Evolutionary conservation across 2,113 vertebrate species (phyloP).

Genomic region (Lophochroa leadbeateri): DNA sequence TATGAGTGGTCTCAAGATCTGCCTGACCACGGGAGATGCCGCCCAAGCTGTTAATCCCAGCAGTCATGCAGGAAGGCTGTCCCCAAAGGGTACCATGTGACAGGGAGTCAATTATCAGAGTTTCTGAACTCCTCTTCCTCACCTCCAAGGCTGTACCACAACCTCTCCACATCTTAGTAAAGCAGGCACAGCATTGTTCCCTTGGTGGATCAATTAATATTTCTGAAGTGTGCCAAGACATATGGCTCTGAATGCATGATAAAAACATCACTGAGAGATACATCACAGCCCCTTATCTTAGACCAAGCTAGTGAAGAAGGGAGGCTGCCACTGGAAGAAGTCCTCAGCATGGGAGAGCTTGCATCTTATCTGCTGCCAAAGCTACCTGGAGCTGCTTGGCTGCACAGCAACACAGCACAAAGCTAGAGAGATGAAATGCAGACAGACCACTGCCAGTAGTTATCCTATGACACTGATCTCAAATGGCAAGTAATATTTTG

Average conservation of each 20-base stretch:
- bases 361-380: not conserved
- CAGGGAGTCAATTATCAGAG: not conserved
- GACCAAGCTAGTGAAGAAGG: not conserved
- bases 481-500: not conserved
- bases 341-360: not conserved
- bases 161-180: not conserved
- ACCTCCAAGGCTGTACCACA: not conserved
- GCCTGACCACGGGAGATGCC: fast-evolving
- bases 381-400: not conserved
- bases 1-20: not conserved
- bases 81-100: not conserved
- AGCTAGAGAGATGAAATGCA: not conserved
- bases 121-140: not conserved
- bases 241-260: not conserved
- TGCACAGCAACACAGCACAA: not conserved
- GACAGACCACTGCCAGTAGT: not conserved
- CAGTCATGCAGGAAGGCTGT: not conserved
- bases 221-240: not conserved
- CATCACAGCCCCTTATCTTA: not conserved
- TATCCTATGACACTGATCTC: not conserved
- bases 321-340: not conserved
- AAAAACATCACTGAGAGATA: not conserved
- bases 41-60: not conserved
- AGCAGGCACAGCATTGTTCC: not conserved
- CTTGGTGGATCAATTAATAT: not conserved